Conservation (phyloP, 2,797 vertebrate genomes). For the Pelochelys cantorii region DNA sequence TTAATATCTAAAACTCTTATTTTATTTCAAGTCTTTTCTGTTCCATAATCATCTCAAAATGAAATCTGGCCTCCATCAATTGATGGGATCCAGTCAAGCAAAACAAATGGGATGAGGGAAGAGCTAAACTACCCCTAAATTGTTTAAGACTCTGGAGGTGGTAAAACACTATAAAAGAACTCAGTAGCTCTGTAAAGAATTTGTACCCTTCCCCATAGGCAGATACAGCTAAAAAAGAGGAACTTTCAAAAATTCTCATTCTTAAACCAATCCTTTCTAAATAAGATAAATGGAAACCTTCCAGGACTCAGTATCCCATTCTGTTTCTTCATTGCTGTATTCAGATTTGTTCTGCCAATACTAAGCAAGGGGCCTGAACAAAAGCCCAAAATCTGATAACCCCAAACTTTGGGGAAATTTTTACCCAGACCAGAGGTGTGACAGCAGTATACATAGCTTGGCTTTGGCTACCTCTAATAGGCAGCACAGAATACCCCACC, state of each 20-base stretch:
- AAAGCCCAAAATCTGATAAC: neutral
- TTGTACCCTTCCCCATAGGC: neutral
- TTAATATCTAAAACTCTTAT: neutral
- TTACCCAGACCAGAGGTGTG: neutral
- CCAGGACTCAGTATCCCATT: neutral
- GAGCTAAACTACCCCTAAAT: accelerated
- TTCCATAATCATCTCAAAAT: neutral
- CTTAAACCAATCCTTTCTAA: neutral
- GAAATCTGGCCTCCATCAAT: neutral
- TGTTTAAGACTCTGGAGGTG: neutral
- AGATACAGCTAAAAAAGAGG: neutral
- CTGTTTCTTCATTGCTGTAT: neutral
- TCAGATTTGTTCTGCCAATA: neutral
- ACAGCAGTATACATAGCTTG: too few relatives aligned
- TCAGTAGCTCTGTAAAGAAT: neutral
- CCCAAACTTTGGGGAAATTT: neutral
- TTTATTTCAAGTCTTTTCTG: neutral
- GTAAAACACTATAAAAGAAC: neutral
- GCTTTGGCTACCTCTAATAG: neutral
- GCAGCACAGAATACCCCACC: neutral
- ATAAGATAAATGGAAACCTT: neutral
- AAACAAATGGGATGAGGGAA: neutral
- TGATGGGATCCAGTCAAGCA: neutral
- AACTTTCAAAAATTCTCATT: neutral
- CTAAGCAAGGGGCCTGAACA: neutral